These are phyloP conservation scores for Rhabdophis nuchalis DNA, from an alignment of 2,797 vertebrate genomes.

Conservation along the genomic window DNA sequence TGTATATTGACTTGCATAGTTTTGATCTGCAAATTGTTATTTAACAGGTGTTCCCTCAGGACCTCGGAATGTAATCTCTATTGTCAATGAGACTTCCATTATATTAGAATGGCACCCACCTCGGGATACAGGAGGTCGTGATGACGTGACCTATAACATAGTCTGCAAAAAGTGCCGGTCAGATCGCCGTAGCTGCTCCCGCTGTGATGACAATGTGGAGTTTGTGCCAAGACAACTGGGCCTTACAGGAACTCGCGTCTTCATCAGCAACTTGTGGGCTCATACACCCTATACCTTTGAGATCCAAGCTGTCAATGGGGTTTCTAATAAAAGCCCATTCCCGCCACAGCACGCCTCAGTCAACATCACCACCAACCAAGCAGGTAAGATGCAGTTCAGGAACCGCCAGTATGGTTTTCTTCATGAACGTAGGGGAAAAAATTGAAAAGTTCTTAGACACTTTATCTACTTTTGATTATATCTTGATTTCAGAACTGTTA, in stretches of 20 bases:
- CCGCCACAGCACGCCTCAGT: slow-evolving; percentile 91
- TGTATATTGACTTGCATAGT: background rate
- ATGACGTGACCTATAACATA: slow-evolving; percentile 96
- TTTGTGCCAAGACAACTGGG: slow-evolving; percentile 91
- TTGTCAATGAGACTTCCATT: slow-evolving; percentile 95
- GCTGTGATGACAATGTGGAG: slow-evolving; percentile 96
- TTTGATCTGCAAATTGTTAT: slow-evolving; percentile 14
- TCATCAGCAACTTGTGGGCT: slow-evolving; percentile 94
- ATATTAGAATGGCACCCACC: slow-evolving; percentile 96
- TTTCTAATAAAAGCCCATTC: slow-evolving; percentile 94
- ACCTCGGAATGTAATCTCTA: slow-evolving; percentile 94
- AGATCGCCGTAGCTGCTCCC: slow-evolving; percentile 88
- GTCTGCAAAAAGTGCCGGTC: slow-evolving; percentile 93
- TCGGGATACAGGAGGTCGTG: slow-evolving; percentile 87
- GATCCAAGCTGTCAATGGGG: slow-evolving; percentile 94
- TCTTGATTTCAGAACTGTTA: background rate
- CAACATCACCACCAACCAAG: slow-evolving; percentile 98
- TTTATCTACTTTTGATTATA: background rate
- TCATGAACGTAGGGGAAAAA: background rate
- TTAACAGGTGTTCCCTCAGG: slow-evolving; percentile 88
- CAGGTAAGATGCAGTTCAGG: slow-evolving; percentile 70
- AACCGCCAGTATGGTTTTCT: background rate
- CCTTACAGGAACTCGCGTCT: slow-evolving; percentile 87
- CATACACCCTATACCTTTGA: slow-evolving; percentile 96
- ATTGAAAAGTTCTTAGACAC: background rate